These are phyloP conservation scores for Ectobius pallidus DNA, from an alignment of 2,888 invertebrate species.

Conservation along the genomic window DNA sequence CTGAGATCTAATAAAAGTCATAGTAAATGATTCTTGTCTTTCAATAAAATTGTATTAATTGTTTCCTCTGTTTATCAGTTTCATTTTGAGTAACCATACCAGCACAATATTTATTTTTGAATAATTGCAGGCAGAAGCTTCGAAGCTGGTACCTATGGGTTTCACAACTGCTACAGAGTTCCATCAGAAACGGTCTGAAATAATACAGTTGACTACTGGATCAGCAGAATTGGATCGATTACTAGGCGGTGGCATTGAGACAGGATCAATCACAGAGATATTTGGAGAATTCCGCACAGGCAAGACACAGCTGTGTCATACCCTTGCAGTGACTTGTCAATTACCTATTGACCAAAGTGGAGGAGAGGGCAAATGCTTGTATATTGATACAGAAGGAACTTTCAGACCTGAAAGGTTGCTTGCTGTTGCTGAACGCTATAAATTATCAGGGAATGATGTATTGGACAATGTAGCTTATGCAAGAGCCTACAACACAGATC, in stretches of 20 bases:
- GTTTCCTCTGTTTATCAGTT: too few relatives aligned
- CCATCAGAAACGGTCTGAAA: conserved; percentile 93
- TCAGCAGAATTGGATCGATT: conserved; percentile 92
- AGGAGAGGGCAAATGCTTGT: conserved; percentile 98
- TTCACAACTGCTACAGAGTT: conserved; percentile 98
- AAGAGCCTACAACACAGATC: conserved; percentile 96
- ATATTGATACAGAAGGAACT: conserved; percentile 98
- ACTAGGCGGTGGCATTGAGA: conserved; percentile 95
- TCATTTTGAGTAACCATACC: background rate
- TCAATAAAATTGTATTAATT: too few relatives aligned
- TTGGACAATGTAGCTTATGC: conserved; percentile 98
- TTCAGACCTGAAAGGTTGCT: conserved; percentile 94
- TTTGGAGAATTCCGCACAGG: conserved; percentile 99
- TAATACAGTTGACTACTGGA: conserved; percentile 93
- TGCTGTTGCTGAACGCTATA: conserved; percentile 90
- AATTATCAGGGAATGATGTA: conserved; percentile 85
- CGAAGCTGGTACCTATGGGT: conserved; percentile 95
- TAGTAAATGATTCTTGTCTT: too few relatives aligned
- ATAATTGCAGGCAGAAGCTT: conserved; percentile 76
- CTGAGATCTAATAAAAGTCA: too few relatives aligned
- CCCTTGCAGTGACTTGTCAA: conserved; percentile 97
- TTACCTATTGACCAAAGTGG: conserved; percentile 97
- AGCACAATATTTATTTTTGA: background rate
- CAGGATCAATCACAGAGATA: conserved; percentile 97
- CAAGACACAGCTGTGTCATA: conserved; percentile 96